These are phyloP conservation scores for Hypsibius dujardini DNA, from an alignment of 1,140 invertebrate genomes.

Conservation along the genomic window DNA sequence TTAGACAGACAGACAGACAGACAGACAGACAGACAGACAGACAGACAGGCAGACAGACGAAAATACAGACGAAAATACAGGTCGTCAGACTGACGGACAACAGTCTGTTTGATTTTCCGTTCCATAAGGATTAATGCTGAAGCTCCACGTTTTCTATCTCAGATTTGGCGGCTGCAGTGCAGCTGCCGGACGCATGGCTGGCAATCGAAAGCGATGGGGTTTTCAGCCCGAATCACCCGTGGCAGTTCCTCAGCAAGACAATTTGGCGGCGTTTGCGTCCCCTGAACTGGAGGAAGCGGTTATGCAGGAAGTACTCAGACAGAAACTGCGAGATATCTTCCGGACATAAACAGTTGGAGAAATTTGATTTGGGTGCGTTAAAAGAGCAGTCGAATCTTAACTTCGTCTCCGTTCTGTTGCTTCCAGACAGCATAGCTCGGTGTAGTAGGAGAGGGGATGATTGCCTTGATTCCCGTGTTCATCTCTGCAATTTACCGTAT, in stretches of 20 bases:
- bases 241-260: not conserved
- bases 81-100: not conserved
- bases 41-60: slow-evolving; percentile 1
- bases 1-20: too few relatives aligned
- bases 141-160: too few relatives aligned
- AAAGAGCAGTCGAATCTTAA: too few relatives aligned
- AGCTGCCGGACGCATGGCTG: not conserved
- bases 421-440: too few relatives aligned
- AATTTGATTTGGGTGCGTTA: too few relatives aligned
- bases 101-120: too few relatives aligned
- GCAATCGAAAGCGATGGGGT: not conserved
- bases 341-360: not conserved
- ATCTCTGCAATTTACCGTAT: too few relatives aligned
- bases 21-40: not conserved
- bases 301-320: not conserved
- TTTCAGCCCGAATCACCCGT: not conserved
- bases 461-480: too few relatives aligned
- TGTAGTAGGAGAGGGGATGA: too few relatives aligned
- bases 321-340: not conserved
- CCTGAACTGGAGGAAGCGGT: not conserved
- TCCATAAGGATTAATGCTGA: too few relatives aligned
- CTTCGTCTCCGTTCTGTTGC: too few relatives aligned
- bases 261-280: not conserved
- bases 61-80: not conserved
- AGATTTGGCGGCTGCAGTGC: not conserved